Evolutionary conservation across 2,888 invertebrate species (phyloP), one percentile per base, ranked within the genome.

Genomic region (Caenorhabditis imperialis): DNA sequence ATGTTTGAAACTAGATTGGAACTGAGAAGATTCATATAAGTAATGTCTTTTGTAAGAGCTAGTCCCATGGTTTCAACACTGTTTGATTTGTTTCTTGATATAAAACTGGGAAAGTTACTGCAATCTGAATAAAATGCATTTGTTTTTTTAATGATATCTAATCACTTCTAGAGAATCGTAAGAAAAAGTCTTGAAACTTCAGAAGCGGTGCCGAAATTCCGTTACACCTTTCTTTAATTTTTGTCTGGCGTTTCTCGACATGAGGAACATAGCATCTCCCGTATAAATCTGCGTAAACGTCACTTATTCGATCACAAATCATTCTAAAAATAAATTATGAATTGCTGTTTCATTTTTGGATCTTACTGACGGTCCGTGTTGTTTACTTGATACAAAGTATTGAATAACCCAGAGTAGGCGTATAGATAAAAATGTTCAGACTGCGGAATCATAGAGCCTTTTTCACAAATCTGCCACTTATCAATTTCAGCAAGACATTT

Each of bases 181-280:
- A 70, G 63, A 85, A 86, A 42, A 86, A 83, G 7, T 78, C 77
- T n/a, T 77, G 77, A 60, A 85, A 80, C 25, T 83, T 81, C 35
- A 86, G 54, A 10, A 84, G 58, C 1, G 77, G 79, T 12, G 80
- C 79, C 30, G 80, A 72, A 8, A 79, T 72, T 14, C 79, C 79
- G 57, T 75, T 76, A 61, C 85, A 85, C 48, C 81, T 65, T 78
- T 79, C 67, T 35, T 71, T 57, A 12, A 82, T 79, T 53, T 81
- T 76, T 8, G 38, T 22, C 22, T 78, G 77, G 48, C 79, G 47
- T 51, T 74, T 77, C 14, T 74, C 76, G 2, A 78, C 78, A 47
- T 81, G 76, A 6, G 81, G 85, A 14, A 86, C 86, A 55, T 86
- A 85, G 60, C 86, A 86, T 8, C 85, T 54, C 8, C 73, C 78